phyloP scores from a whole-genome alignment of 2,797 vertebrate species.

The Rhyacichthys aspro region DNA sequence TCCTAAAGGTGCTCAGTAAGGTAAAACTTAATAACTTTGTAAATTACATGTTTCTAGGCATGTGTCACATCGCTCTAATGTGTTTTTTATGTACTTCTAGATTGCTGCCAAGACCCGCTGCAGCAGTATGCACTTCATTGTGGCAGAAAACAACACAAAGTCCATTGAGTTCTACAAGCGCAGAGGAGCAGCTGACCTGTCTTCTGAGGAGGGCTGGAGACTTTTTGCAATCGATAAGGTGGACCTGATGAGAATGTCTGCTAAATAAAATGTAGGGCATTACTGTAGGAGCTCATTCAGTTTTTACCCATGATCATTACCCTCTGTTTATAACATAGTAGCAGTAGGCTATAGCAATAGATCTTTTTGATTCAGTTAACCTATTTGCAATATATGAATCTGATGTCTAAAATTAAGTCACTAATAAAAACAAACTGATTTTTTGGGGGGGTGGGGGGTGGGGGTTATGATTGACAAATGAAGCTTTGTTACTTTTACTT shows the following conservation, averaged over 20 bases:
- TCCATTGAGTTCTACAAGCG: constrained; percentile 78
- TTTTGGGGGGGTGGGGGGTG: no score
- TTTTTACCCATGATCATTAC: constrained; percentile 10
- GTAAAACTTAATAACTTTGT: constrained; percentile 40
- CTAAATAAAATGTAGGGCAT: constrained; percentile 48
- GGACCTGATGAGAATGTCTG: constrained; percentile 67
- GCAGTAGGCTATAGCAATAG: no score
- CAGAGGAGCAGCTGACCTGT: constrained; percentile 75
- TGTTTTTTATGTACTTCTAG: constrained; percentile 50
- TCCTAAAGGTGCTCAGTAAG: constrained; percentile 78
- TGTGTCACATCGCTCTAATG: not conserved
- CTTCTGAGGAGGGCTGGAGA: constrained; percentile 81
- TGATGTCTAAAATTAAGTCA: no score
- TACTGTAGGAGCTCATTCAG: constrained; percentile 1
- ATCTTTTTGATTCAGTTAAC: no score
- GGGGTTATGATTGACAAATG: no score
- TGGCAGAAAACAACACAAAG: constrained; percentile 79
- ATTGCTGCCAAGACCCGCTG: constrained; percentile 81
- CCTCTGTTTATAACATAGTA: no score
- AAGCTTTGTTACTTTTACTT: not conserved
- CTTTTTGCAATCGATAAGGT: constrained; percentile 81
- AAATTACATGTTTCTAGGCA: not conserved
- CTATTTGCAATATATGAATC: no score
- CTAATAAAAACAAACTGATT: no score
- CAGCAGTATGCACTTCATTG: constrained; percentile 84